Evolutionary conservation across 1,140 invertebrate species (phyloP).

Genomic region (Pinna nobilis): DNA sequence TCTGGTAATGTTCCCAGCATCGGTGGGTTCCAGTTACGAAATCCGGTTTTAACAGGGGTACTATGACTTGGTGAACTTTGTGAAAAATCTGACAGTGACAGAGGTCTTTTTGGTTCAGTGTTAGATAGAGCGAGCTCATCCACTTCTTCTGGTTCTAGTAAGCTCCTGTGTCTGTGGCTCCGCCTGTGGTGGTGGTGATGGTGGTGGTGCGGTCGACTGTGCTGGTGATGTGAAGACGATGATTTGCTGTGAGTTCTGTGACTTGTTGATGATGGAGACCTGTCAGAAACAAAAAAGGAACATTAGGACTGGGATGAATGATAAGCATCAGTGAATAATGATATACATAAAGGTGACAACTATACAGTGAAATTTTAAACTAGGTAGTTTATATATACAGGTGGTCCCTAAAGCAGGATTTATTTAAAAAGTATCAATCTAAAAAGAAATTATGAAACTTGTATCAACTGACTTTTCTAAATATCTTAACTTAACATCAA

Average conservation of each 20-base stretch:
- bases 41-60: conserved; percentile 46
- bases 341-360: too few species aligned
- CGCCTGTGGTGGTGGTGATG: conserved; percentile 21
- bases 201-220: conserved; percentile 8
- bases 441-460: too few species aligned
- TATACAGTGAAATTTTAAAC: too few species aligned
- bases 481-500: too few species aligned
- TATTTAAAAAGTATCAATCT: too few species aligned
- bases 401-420: too few species aligned
- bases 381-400: too few species aligned
- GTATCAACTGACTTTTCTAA: too few species aligned
- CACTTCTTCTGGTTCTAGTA: background rate
- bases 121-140: conserved; percentile 53
- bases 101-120: conserved; percentile 52
- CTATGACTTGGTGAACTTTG: conserved; percentile 28
- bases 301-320: too few species aligned
- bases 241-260: conserved; percentile 35
- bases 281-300: too few species aligned
- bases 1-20: conserved; percentile 87
- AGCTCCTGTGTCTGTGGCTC: background rate
- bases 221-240: conserved; percentile 1
- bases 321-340: too few species aligned
- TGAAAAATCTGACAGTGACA: conserved; percentile 11
- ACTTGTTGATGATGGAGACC: conserved; percentile 34
- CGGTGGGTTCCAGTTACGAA: conserved; percentile 84